Evolutionary conservation across 2,113 vertebrate species (phyloP).

Genomic region (Formicarius rufipectus): DNA sequence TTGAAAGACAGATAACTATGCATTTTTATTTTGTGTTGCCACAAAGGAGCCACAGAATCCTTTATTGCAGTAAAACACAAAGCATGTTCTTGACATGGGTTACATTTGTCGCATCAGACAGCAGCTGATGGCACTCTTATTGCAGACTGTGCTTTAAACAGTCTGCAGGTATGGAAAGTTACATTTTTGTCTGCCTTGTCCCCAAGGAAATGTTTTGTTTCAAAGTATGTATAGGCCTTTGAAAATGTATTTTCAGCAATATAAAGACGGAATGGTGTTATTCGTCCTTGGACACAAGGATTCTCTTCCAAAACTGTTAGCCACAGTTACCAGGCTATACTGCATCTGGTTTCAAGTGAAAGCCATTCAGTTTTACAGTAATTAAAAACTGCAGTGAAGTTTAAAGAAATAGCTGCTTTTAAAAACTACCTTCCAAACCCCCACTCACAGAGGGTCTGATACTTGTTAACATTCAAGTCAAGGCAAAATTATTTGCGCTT

Average conservation of each 20-base stretch:
- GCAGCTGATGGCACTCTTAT: not conserved
- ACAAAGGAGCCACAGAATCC: not conserved
- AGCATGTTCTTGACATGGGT: not conserved
- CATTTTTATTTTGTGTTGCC: not conserved
- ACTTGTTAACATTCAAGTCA: constrained; percentile 24
- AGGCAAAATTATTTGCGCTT: not conserved
- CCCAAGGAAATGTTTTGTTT: not conserved
- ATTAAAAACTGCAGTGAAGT: not conserved
- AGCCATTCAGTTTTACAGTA: not conserved
- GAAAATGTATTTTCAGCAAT: not conserved
- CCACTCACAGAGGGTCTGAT: not conserved
- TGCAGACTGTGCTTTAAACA: not conserved
- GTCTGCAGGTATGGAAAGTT: not conserved
- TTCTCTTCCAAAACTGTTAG: not conserved
- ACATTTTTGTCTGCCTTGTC: not conserved
- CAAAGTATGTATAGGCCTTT: not conserved
- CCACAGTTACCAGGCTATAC: not conserved
- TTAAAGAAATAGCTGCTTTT: not conserved
- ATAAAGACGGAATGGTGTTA: not conserved
- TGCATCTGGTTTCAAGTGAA: not conserved
- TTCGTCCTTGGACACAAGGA: not conserved
- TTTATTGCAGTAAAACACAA: not conserved
- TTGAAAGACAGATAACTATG: not conserved
- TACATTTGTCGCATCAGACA: not conserved
- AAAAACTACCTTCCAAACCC: not conserved